Base-by-base conservation (phyloP, 2,888 invertebrate genomes). In the Cephus pygmeus region DNA sequence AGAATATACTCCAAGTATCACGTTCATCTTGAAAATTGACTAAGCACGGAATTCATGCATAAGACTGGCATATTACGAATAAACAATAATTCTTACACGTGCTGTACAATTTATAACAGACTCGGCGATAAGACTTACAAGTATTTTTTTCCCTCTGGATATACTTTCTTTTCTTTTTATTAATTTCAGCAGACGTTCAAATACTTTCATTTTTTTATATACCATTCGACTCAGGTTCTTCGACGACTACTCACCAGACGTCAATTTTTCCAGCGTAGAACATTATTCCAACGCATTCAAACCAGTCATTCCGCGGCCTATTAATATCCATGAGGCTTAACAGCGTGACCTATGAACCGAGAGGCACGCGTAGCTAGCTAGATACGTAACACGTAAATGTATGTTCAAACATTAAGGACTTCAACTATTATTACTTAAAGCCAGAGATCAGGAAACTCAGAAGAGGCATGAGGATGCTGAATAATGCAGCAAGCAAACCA, bases 261-360 rank as follows among this genome's bases (percentile, higher is more conserved):
- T 2, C 1, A 2, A 23, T 56, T 23, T 2, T 56, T 9, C 2
- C 9, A 23, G 2, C 9, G 56, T 9, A 23, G 56, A 56, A 2
- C 56, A 23, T 9, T 23, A 56, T 56, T 23, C 2, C 9, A 40
- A 4, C 40, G 40, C 40, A 40, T 23, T 56, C 56, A 23, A 56
- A 23, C 56, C 56, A 56, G 56, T 56, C 23, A 69, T 79, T 77
- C 78, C 34, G 68, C 40, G 35, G 33, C 73, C 69, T 82, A 80
- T 81, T 81, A 77, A 82, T 81, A 82, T 80, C 73, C 77, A 31
- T 79, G 81, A 80, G 73, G 68, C 77, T 80, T 15, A 30, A 79
- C n/a, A 6, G n/a, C 0, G 31, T 36, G 74, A 79, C 69, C 74
- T 69, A 71, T 69, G 73, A 15, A 74, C 73, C 9, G 0, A 23